These are phyloP conservation scores for Mongoloraphidia duomilia DNA, from an alignment of 2,888 invertebrate genomes.

Conservation along the genomic window DNA sequence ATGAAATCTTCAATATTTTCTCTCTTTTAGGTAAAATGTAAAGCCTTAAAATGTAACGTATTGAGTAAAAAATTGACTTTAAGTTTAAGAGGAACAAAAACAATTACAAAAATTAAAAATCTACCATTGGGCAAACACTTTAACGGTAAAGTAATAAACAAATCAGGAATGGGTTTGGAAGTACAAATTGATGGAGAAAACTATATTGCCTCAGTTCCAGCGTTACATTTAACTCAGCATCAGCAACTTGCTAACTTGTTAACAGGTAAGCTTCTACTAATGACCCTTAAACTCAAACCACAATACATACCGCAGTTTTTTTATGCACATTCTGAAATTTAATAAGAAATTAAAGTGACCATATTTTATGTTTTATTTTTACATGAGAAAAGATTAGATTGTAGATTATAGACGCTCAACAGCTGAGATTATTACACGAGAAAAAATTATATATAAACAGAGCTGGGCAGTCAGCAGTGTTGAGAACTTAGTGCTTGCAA, in stretches of 20 bases:
- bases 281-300: no score
- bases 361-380: no score
- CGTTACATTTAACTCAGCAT: slow-evolving; percentile 25
- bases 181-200: slow-evolving; percentile 22
- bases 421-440: no score
- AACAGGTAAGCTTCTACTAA: slow-evolving; percentile 16
- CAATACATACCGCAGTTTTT: no score
- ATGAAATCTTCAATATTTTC: background rate
- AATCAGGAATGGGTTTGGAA: slow-evolving; percentile 24
- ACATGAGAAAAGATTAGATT: no score
- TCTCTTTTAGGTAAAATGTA: slow-evolving; percentile 35
- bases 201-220: slow-evolving; percentile 27
- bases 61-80: slow-evolving; percentile 30
- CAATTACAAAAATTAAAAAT: slow-evolving; percentile 12
- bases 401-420: no score
- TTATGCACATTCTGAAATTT: no score
- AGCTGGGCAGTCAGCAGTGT: no score
- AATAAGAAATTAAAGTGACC: no score
- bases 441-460: no score
- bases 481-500: no score
- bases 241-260: slow-evolving; percentile 23
- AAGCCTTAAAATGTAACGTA: slow-evolving; percentile 28
- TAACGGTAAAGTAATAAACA: slow-evolving; percentile 27
- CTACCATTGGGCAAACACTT: slow-evolving; percentile 29
- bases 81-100: slow-evolving; percentile 24